A percentile compares a stretch with the other conserved stretches of the same genome.
phyloP scores from a whole-genome alignment of 1,140 invertebrate species.

The Marisa cornuarietis region DNA sequence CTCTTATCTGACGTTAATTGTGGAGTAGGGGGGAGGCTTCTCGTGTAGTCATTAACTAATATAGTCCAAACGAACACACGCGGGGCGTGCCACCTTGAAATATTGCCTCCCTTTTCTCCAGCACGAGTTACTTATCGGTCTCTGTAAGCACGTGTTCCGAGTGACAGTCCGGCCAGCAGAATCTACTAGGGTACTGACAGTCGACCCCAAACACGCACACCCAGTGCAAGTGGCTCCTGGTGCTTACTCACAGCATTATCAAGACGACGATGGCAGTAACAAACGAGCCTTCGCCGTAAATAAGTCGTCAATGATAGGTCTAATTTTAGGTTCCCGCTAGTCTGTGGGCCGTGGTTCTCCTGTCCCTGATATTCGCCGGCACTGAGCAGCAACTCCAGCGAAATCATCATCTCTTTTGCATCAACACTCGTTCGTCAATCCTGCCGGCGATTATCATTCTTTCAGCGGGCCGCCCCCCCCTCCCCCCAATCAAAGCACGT shows the following conservation, averaged over 20 bases:
- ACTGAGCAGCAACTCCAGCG: no score
- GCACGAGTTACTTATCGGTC: background rate
- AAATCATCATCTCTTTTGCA: background rate
- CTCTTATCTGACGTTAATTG: constrained; percentile 10
- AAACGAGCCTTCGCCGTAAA: no score
- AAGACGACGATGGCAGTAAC: no score
- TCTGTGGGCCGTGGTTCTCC: no score
- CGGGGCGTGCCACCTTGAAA: background rate
- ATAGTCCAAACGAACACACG: background rate
- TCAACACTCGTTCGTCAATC: constrained; percentile 7
- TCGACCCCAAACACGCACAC: no score
- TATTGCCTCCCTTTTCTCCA: background rate
- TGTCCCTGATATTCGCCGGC: no score
- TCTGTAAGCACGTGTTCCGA: background rate
- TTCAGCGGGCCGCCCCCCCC: background rate
- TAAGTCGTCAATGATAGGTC: no score
- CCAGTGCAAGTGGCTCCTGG: no score
- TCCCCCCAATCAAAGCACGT: no score
- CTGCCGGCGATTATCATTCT: background rate
- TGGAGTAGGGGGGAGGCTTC: no score
- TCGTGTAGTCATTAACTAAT: background rate
- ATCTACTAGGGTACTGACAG: background rate
- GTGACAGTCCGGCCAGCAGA: background rate
- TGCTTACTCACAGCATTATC: no score
- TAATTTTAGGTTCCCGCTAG: no score